A percentile compares a stretch with the other conserved stretches of the same genome.
Evolutionary conservation across 1,140 invertebrate species (phyloP).

Genomic region (Dermatophagoides farinae): DNA sequence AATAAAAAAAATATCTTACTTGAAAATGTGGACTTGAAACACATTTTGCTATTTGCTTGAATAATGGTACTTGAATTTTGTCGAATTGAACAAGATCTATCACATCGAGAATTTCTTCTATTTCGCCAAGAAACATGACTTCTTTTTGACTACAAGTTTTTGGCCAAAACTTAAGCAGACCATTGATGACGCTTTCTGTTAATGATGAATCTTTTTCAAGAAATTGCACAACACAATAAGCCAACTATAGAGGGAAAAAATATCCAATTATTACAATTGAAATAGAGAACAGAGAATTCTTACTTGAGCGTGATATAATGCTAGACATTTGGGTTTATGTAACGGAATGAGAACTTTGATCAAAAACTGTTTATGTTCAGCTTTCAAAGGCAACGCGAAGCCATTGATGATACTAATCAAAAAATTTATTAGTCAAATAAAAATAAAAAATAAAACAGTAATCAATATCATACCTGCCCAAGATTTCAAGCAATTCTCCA

Average conservation of each 20-base stretch:
- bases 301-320: slow-evolving; percentile 55
- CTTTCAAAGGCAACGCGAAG: slow-evolving; percentile 87
- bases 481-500: slow-evolving; percentile 91
- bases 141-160: slow-evolving; percentile 98
- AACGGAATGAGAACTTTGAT: slow-evolving; percentile 94
- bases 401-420: slow-evolving; percentile 75
- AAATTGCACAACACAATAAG: slow-evolving; percentile 99
- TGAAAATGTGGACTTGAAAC: slow-evolving; percentile 86
- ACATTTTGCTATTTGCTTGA: slow-evolving; percentile 89
- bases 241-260: slow-evolving; percentile 39
- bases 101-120: slow-evolving; percentile 93
- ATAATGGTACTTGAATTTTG: slow-evolving; percentile 89
- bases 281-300: not conserved
- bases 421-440: not conserved
- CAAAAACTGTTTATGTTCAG: slow-evolving; percentile 83
- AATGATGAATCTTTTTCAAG: slow-evolving; percentile 92
- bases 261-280: not conserved
- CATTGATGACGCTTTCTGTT: slow-evolving; percentile 75
- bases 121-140: slow-evolving; percentile 92
- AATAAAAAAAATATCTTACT: slow-evolving; percentile 24
- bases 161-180: slow-evolving; percentile 95
- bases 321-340: slow-evolving; percentile 89
- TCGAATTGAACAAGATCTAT: slow-evolving; percentile 96
- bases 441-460: not conserved
- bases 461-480: slow-evolving; percentile 41